Evolutionary conservation across 2,797 vertebrate genomes (phyloP), one percentile per base, ranked within the genome.

Genomic region (Malurus leucopterus): DNA sequence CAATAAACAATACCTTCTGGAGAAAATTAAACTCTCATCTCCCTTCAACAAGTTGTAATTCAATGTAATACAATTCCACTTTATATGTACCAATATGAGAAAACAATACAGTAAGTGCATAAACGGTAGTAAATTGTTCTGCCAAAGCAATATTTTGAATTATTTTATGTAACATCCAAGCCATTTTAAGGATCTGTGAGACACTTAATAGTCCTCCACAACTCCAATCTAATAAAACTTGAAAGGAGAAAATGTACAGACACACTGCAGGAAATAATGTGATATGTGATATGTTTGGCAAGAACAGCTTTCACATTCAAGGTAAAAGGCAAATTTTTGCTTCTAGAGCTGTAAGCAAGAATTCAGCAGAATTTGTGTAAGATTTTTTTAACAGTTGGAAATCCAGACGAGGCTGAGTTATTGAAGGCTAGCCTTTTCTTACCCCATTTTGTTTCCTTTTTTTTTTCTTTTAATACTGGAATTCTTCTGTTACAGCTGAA

Each of bases 361-460:
- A 80, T 50, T 87, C 50, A 89, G 29, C 27, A 80, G 34, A 62
- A 91, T 22, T 7, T 10, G 0, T 23, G 1, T 10, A 81, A 84
- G 19, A 59, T 30, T 27, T 43, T 84, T 49, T 78, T 43, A 5
- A 32, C 8, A 5, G 38, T 21, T 79, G 17, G 12, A 82, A 83
- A 68, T 61, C 30, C 29, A 77, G n/a, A 76, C 13, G 21, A 8
- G 68, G 22, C 19, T 7, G 16, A 54, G 6, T 61, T 64, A 76
- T 9, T 51, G 22, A 71, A 84, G 24, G 23, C 18, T 27, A 61
- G 15, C 20, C 19, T 74, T 59, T 82, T 68, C 26, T 65, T 58
- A 36, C 0, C 6, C 11, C 0, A 3, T 49, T 71, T 71, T 50
- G 4, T 10, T 62, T 61, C 8, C 1, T 15, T 65, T 47, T 38